A percentile compares a stretch with the other conserved stretches of the same genome.
Evolutionary conservation across 2,113 vertebrate genomes (phyloP).

Genomic region (Oncorhynchus masou): DNA sequence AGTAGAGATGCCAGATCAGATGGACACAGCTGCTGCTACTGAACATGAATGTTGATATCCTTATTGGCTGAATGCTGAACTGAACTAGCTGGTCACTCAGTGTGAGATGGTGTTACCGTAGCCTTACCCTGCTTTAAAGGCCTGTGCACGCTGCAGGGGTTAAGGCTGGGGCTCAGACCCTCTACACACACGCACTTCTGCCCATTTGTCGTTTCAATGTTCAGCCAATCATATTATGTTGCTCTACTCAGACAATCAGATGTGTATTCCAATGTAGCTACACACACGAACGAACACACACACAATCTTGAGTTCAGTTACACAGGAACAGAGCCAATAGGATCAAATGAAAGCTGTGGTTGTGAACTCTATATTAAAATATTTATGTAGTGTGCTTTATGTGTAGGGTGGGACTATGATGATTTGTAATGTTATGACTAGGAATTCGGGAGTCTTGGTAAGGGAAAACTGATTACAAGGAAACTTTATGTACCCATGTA

Average conservation of each 20-base stretch:
- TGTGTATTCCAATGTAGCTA: slow-evolving; percentile 20
- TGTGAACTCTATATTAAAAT: slow-evolving; percentile 34
- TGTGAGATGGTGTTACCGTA: slow-evolving; percentile 26
- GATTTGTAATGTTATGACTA: slow-evolving; percentile 1
- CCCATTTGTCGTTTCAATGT: slow-evolving; percentile 13
- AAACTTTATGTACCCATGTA: slow-evolving; percentile 27
- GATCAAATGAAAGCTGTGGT: slow-evolving; percentile 33
- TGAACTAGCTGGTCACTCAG: slow-evolving; percentile 39
- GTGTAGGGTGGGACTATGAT: slow-evolving; percentile 12
- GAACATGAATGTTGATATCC: slow-evolving; percentile 12
- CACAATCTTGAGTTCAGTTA: slow-evolving; percentile 12
- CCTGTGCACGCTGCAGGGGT: slow-evolving; percentile 23
- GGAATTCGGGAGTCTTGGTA: no score
- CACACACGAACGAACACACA: slow-evolving; percentile 16
- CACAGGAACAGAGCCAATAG: slow-evolving; percentile 58
- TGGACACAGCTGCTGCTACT: slow-evolving; percentile 26
- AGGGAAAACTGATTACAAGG: slow-evolving; percentile 18
- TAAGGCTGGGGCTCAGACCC: neutral
- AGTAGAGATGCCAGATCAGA: slow-evolving; percentile 4
- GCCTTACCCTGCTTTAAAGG: slow-evolving; percentile 34
- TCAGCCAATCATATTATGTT: slow-evolving; percentile 5
- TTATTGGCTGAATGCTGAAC: slow-evolving; percentile 21
- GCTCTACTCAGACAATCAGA: slow-evolving; percentile 47
- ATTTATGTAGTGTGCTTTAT: slow-evolving; percentile 53
- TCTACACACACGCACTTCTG: slow-evolving; percentile 4